These are phyloP conservation scores for Alviniconcha strummeri DNA, from an alignment of 2,888 invertebrate genomes.

Conservation along the genomic window DNA sequence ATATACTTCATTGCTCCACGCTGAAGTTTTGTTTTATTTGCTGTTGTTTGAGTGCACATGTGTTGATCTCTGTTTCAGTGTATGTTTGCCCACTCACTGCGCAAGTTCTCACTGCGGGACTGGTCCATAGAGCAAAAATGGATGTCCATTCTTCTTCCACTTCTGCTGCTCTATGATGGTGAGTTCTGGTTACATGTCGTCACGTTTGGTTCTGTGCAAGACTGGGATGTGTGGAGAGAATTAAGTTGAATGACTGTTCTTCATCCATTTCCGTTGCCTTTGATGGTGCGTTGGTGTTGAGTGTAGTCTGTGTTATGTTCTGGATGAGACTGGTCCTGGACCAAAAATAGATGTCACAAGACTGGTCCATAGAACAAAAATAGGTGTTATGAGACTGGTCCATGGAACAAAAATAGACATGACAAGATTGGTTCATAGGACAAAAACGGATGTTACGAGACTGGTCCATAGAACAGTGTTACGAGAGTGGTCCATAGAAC, in stretches of 20 bases:
- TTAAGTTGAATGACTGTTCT: too few species aligned
- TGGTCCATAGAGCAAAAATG: slow-evolving; percentile 99
- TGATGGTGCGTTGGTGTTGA: neutral
- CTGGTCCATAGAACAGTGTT: slow-evolving; percentile 89
- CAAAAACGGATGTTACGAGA: slow-evolving; percentile 77
- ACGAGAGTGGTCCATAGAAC: too few species aligned
- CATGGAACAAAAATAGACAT: neutral
- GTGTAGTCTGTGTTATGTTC: neutral
- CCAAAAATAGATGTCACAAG: slow-evolving; percentile 74
- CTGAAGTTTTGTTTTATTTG: too few species aligned
- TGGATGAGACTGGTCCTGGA: too few species aligned
- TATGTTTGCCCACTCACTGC: slow-evolving; percentile 91
- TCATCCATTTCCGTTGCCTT: neutral
- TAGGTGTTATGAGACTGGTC: slow-evolving; percentile 81
- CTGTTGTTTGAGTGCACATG: neutral
- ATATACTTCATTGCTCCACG: too few species aligned
- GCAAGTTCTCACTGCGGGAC: slow-evolving; percentile 90
- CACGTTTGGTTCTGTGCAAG: neutral
- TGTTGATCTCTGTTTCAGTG: slow-evolving; percentile 79
- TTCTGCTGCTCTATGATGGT: slow-evolving; percentile 94
- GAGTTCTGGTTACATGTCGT: slow-evolving; percentile 68
- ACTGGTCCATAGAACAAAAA: slow-evolving; percentile 98
- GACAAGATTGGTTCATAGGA: too few species aligned
- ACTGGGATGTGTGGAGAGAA: too few species aligned
- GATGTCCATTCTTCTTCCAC: slow-evolving; percentile 90